phyloP scores from a whole-genome alignment of 2,113 vertebrate genomes.

The Erythrocercus mccallii region DNA sequence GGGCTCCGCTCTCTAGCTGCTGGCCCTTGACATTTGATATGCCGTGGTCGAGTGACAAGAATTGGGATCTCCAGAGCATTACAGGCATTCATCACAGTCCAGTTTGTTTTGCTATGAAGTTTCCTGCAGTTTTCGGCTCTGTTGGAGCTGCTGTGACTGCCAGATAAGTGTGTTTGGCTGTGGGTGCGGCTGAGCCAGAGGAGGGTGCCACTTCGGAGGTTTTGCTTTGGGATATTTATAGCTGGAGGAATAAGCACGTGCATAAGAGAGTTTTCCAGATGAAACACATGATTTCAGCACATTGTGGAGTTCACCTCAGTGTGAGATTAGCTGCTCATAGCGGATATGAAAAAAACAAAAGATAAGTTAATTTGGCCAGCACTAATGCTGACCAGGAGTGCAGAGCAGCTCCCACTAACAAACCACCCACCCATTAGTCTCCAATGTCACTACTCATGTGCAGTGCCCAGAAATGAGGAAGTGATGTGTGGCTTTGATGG shows the following conservation, averaged over 20 bases:
- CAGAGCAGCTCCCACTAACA: background rate
- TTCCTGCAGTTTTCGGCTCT: constrained; percentile 41
- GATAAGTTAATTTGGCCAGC: background rate
- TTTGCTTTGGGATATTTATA: constrained; percentile 57
- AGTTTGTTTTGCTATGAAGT: constrained; percentile 31
- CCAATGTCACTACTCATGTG: background rate
- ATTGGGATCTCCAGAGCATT: constrained; percentile 28
- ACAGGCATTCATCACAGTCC: background rate
- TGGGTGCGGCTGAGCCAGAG: background rate
- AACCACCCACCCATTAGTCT: background rate
- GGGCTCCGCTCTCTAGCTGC: background rate
- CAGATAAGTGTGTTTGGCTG: constrained; percentile 35
- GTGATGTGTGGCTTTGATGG: background rate
- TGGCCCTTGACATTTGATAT: constrained; percentile 3
- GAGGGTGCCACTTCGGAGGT: constrained; percentile 44
- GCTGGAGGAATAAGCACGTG: constrained; percentile 28
- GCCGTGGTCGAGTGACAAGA: background rate
- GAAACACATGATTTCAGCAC: constrained; percentile 6
- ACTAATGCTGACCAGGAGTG: background rate
- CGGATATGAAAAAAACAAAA: background rate
- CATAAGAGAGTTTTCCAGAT: constrained; percentile 36
- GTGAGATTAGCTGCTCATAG: background rate
- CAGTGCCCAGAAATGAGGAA: background rate
- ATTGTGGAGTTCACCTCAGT: background rate
- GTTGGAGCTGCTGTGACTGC: background rate